Evolutionary conservation across 2,888 invertebrate species (phyloP).

Genomic region (Synanthedon myopaeformis): DNA sequence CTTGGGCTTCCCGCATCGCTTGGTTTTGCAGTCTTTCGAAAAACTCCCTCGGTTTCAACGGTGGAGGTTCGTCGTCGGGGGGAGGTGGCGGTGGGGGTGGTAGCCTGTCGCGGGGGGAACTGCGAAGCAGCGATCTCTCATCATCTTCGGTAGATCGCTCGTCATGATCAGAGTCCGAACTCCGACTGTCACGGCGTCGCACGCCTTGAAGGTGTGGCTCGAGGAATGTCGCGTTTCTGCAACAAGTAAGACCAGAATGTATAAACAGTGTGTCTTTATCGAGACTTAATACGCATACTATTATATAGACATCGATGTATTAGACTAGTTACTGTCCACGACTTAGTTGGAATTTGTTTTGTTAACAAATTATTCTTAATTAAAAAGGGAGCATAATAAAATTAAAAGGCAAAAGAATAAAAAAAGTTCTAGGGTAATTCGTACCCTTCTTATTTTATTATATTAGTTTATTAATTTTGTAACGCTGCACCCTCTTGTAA

Average conservation of each 20-base stretch:
- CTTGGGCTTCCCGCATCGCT: slow-evolving; percentile 60
- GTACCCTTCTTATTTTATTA: too few relatives aligned
- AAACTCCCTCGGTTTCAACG: slow-evolving; percentile 70
- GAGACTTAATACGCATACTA: too few relatives aligned
- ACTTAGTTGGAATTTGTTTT: too few relatives aligned
- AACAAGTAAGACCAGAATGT: slow-evolving; percentile 33
- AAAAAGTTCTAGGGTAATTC: too few relatives aligned
- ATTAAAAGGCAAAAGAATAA: too few relatives aligned
- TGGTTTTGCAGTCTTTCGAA: slow-evolving; percentile 61
- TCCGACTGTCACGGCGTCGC: slow-evolving; percentile 57
- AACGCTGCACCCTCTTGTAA: too few relatives aligned
- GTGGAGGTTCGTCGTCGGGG: slow-evolving; percentile 58
- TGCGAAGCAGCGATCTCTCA: slow-evolving; percentile 51
- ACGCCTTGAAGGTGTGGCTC: slow-evolving; percentile 79
- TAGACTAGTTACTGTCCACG: too few relatives aligned
- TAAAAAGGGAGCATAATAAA: too few relatives aligned
- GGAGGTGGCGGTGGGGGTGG: slow-evolving; percentile 59
- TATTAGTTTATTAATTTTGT: too few relatives aligned
- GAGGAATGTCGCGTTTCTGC: slow-evolving; percentile 80
- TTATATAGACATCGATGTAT: too few relatives aligned
- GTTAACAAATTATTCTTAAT: too few relatives aligned
- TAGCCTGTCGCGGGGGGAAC: slow-evolving; percentile 56
- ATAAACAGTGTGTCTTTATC: too few relatives aligned
- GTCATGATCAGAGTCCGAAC: slow-evolving; percentile 64
- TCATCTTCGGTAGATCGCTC: slow-evolving; percentile 64